These are phyloP conservation scores for Athetis lepigone DNA, from an alignment of 2,888 invertebrate species.

Conservation along the genomic window DNA sequence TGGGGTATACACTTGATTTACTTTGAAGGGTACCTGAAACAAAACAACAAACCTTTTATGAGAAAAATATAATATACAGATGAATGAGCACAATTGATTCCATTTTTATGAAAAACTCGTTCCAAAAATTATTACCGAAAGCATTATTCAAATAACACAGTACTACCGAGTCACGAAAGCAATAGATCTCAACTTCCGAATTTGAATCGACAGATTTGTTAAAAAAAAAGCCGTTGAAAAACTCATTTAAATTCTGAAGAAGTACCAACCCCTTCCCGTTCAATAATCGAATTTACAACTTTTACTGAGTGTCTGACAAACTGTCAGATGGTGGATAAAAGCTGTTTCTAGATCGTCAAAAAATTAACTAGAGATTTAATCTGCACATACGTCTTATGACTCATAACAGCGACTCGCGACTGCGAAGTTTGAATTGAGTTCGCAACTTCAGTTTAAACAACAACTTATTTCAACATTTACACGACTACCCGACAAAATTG, in stretches of 20 bases:
- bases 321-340: conserved; percentile 34
- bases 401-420: conserved; percentile 10
- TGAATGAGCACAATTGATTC: background rate
- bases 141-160: conserved; percentile 3
- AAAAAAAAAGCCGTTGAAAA: conserved; percentile 33
- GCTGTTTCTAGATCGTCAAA: conserved; percentile 8
- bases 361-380: conserved; percentile 15
- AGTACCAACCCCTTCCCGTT: conserved; percentile 27
- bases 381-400: conserved; percentile 8
- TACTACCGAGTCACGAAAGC: conserved; percentile 17
- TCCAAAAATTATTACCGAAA: background rate
- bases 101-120: background rate
- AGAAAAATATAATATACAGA: background rate
- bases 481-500: conserved; percentile 29
- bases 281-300: conserved; percentile 51
- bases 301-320: conserved; percentile 43
- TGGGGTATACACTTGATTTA: conserved; percentile 12
- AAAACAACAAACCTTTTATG: conserved; percentile 26
- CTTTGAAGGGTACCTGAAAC: conserved; percentile 48
- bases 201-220: conserved; percentile 33
- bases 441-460: conserved; percentile 17
- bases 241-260: conserved; percentile 50
- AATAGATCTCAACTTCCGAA: conserved; percentile 11
- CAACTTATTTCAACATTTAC: conserved; percentile 35
- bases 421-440: conserved; percentile 26